A percentile compares a stretch with the other conserved stretches of the same genome.
These are phyloP conservation scores for Sogatella furcifera DNA, from an alignment of 1,140 invertebrate genomes.

Conservation along the genomic window DNA sequence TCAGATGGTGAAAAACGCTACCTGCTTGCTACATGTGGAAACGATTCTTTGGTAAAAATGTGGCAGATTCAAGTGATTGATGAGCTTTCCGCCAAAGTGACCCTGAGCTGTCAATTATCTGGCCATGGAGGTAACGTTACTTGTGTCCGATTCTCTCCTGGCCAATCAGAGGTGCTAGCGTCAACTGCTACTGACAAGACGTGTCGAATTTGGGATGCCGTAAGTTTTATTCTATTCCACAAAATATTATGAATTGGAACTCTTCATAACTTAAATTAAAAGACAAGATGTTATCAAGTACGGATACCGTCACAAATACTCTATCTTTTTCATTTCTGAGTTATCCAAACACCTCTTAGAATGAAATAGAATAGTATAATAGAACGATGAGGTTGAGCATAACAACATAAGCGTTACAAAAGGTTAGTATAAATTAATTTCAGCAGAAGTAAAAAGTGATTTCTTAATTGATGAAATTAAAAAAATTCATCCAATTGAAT, in stretches of 20 bases:
- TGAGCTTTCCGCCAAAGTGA: conserved; percentile 14
- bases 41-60: conserved; percentile 57
- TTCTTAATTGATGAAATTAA: no score
- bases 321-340: no score
- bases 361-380: no score
- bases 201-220: conserved; percentile 49
- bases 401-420: no score
- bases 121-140: conserved; percentile 45
- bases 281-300: no score
- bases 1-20: conserved; percentile 29
- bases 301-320: no score
- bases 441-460: no score
- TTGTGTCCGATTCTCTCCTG: conserved; percentile 44
- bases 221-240: conserved; percentile 29
- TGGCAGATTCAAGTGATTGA: conserved; percentile 45
- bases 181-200: conserved; percentile 51
- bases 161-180: conserved; percentile 42
- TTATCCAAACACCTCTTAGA: no score
- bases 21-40: conserved; percentile 55
- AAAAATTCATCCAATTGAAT: no score
- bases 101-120: conserved; percentile 9
- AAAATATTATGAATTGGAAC: neutral
- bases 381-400: no score
- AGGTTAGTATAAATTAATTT: no score
- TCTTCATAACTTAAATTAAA: no score